Percentiles rank a stretch among this genome's conserved stretches.
These are phyloP conservation scores for Tetrapedia diversipes DNA, from an alignment of 2,888 invertebrate species.

Conservation along the genomic window DNA sequence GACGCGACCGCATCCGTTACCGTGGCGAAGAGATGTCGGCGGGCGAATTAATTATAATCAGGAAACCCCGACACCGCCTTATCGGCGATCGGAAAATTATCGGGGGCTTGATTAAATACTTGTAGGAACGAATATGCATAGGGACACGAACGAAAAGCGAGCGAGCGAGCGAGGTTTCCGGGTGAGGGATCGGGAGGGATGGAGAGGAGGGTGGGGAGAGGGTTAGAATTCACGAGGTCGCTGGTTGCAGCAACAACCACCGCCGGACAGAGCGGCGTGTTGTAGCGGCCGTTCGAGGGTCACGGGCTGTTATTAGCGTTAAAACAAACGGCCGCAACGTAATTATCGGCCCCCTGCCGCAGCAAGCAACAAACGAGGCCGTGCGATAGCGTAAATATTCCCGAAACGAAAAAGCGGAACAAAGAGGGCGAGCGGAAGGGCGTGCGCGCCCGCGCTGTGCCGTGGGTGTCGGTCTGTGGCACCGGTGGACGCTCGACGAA, in stretches of 20 bases:
- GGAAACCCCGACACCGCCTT: slow-evolving; percentile 55
- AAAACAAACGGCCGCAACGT: slow-evolving; percentile 76
- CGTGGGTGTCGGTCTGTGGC: not conserved
- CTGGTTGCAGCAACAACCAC: slow-evolving; percentile 14
- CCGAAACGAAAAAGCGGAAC: slow-evolving; percentile 62
- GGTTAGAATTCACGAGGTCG: slow-evolving; percentile 9
- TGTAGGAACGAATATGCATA: slow-evolving; percentile 57
- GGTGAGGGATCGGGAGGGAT: not conserved
- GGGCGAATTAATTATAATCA: slow-evolving; percentile 68
- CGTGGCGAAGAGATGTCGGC: slow-evolving; percentile 15
- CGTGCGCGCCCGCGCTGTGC: not conserved
- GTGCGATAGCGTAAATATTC: slow-evolving; percentile 69
- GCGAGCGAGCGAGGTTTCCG: not conserved
- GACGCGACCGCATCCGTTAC: slow-evolving; percentile 17
- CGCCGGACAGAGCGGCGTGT: not conserved
- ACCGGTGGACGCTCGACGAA: not conserved
- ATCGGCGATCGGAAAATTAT: slow-evolving; percentile 63
- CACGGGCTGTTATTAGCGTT: slow-evolving; percentile 73
- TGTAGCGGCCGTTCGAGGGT: slow-evolving; percentile 44
- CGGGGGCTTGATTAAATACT: slow-evolving; percentile 69
- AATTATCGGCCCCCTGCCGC: slow-evolving; percentile 73
- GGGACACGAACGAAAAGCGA: slow-evolving; percentile 20
- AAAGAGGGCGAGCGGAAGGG: slow-evolving; percentile 23
- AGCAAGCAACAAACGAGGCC: slow-evolving; percentile 65
- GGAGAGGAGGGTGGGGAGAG: not conserved